Conservation (phyloP, 2,888 invertebrate genomes). For the Lasioglossum leucozonium region DNA sequence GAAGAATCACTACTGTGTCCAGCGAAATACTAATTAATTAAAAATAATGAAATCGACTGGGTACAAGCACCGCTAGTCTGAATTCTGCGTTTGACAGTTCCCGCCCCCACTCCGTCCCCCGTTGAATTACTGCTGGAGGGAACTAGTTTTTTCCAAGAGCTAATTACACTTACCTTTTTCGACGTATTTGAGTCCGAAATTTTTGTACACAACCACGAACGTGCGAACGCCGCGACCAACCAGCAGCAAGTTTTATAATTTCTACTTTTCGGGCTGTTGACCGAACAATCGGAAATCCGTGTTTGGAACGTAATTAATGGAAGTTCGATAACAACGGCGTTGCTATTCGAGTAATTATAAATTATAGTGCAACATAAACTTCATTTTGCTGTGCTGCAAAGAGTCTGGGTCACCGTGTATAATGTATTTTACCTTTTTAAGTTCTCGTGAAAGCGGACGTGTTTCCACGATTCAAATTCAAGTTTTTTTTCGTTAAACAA, state of each 20-base stretch:
- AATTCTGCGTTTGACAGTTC: conserved; percentile 24
- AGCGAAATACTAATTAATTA: conserved; percentile 30
- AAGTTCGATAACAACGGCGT: conserved; percentile 9
- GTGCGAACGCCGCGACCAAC: not conserved
- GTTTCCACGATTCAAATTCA: no score
- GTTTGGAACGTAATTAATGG: conserved; percentile 6
- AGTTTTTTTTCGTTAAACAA: no score
- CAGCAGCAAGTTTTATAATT: conserved; percentile 1
- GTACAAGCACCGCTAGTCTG: not conserved
- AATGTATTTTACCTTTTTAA: not conserved
- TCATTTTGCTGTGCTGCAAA: not conserved
- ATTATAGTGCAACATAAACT: not conserved
- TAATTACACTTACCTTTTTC: conserved; percentile 23
- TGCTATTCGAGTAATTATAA: conserved; percentile 1
- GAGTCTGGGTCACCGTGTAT: not conserved
- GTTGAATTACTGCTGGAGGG: conserved; percentile 13
- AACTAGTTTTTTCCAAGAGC: conserved; percentile 17
- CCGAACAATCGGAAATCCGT: not conserved
- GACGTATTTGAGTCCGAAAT: not conserved
- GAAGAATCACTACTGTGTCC: not conserved
- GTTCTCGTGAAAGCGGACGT: no score
- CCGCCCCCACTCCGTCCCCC: not conserved
- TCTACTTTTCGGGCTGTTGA: not conserved
- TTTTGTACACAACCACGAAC: conserved; percentile 14
- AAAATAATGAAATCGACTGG: conserved; percentile 23